Evolutionary conservation across 2,113 vertebrate genomes (phyloP).

Genomic region (Ceuthmochares aereus): DNA sequence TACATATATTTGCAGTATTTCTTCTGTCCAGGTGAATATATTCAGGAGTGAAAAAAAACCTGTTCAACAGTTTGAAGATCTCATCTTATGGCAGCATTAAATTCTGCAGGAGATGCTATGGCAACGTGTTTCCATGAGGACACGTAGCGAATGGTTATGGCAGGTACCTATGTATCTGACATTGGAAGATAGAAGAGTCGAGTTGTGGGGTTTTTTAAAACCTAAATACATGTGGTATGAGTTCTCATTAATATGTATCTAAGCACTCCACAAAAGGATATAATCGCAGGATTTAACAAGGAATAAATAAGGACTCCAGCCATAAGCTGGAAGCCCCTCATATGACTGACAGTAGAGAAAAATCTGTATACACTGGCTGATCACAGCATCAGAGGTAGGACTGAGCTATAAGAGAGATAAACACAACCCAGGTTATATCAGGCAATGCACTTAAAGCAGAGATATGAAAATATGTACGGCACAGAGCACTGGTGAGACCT

Average conservation of each 20-base stretch:
- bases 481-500: neutral
- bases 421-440: neutral
- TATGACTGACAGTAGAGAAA: neutral
- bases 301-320: neutral
- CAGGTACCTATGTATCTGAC: slow-evolving; percentile 41
- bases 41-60: neutral
- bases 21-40: neutral
- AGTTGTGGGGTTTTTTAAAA: neutral
- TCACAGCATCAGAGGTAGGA: neutral
- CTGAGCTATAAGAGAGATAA: neutral
- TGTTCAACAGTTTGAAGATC: neutral
- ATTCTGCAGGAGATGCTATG: slow-evolving; percentile 65
- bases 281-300: slow-evolving; percentile 33
- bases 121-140: slow-evolving; percentile 71
- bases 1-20: neutral
- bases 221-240: neutral
- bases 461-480: neutral
- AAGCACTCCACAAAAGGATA: slow-evolving; percentile 14
- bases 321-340: slow-evolving; percentile 11
- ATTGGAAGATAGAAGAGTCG: neutral
- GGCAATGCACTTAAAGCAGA: neutral
- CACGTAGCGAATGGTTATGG: slow-evolving; percentile 1
- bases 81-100: slow-evolving; percentile 40
- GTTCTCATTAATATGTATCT: slow-evolving; percentile 42
- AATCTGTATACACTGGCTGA: neutral